Evolutionary conservation across 2,888 invertebrate species (phyloP), one percentile per base, ranked within the genome.

Genomic region (Quadroppia sp.): DNA sequence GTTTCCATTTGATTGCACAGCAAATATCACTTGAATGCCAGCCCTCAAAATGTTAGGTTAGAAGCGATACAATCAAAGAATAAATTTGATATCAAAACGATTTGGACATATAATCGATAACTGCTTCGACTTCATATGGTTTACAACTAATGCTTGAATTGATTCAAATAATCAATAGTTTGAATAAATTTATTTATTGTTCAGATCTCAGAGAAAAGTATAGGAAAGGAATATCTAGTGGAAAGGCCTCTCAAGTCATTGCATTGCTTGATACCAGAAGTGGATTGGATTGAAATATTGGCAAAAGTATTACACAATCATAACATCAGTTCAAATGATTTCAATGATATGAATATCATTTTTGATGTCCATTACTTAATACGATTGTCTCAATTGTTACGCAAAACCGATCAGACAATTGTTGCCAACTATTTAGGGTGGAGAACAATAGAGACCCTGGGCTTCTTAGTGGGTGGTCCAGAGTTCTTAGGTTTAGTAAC

Each of bases 351-450:
- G 28, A 59, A 53, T 45, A 20, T 50, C 2, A 42, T 71, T 20
- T 36, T 64, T 7, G 74, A 74, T 32, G 36, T 74, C 2, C 74
- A 74, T 45, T 74, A 74, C 40, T n/a, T 74, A 32, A 71, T 71
- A 7, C 32, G 70, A 45, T 30, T 74, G 9, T 71, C 71, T 1
- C 20, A 36, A 7, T 32, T 74, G 13, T 45, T 74, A 42, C 9
- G 23, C 42, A 70, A 56, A 23, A 74, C 74, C 32, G 56, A 74
- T 61, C 59, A 30, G 53, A 32, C 36, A 1, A 71, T 53, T 9
- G 71, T 74, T n/a, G 71, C 74, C 4, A 74, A 74, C 36, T 74
- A 74, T 70, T 30, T 74, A 13, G 74, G 74, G 1, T 74, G 74
- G 74, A 20, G 74, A 30, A 53, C 70, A 2, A 30, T 70, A 4